These are phyloP conservation scores for Riparia riparia DNA, from an alignment of 2,113 vertebrate genomes.

Conservation along the genomic window DNA sequence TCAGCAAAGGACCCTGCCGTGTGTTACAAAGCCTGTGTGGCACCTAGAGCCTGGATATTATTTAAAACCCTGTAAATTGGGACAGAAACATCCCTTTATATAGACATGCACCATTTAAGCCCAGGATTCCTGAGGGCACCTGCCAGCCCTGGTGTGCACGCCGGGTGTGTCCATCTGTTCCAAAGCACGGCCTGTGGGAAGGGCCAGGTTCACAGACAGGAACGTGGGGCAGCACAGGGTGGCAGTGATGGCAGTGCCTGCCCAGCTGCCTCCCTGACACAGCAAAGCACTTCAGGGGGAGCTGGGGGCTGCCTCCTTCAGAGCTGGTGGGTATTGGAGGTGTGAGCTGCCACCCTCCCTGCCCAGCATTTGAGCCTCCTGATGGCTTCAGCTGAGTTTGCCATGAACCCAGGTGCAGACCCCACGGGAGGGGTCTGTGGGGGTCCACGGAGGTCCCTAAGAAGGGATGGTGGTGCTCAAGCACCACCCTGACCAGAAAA, in stretches of 20 bases:
- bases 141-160: neutral
- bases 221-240: accelerated
- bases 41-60: neutral
- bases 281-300: neutral
- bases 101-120: neutral
- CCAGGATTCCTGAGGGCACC: neutral
- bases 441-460: neutral
- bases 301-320: neutral
- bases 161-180: accelerated
- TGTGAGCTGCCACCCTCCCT: neutral
- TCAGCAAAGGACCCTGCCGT: neutral
- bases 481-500: neutral
- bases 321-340: neutral
- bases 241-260: neutral
- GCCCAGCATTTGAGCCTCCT: neutral
- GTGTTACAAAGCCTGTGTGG: neutral
- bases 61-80: neutral
- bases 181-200: neutral
- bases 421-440: neutral
- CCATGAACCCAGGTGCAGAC: neutral
- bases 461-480: neutral
- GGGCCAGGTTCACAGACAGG: accelerated
- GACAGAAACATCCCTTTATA: neutral
- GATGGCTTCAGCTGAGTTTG: neutral
- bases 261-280: neutral